Percentiles rank a stretch among this genome's conserved stretches.
phyloP scores from a whole-genome alignment of 2,888 invertebrate species.

The Acleris cristana region DNA sequence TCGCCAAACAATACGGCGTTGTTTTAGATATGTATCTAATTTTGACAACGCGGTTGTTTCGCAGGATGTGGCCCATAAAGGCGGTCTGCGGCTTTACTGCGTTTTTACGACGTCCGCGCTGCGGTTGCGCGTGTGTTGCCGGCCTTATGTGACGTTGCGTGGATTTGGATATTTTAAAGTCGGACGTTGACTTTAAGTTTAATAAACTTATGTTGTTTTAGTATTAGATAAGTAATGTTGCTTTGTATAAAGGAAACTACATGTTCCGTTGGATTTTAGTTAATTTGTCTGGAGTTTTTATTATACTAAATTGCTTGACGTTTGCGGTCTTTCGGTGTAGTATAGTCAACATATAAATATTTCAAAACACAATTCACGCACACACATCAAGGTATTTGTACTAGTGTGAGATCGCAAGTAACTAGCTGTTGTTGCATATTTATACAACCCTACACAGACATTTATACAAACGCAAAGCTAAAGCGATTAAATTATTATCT shows the following conservation, averaged over 20 bases:
- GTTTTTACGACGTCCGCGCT: slow-evolving; percentile 35
- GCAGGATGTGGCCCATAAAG: slow-evolving; percentile 27
- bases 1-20: slow-evolving; percentile 24
- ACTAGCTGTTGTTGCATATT: no score
- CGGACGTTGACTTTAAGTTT: slow-evolving; percentile 7
- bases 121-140: slow-evolving; percentile 22
- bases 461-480: no score
- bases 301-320: no score
- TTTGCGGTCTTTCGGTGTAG: no score
- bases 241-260: neutral
- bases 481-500: no score
- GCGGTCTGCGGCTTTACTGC: slow-evolving; percentile 32
- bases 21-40: slow-evolving; percentile 26
- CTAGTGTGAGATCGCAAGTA: no score
- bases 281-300: no score
- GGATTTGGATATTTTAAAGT: slow-evolving; percentile 5
- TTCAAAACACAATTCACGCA: no score
- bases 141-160: slow-evolving; percentile 27
- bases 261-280: no score
- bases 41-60: slow-evolving; percentile 18
- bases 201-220: neutral
- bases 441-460: no score
- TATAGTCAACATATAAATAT: no score
- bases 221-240: neutral
- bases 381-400: no score